Percentiles rank a stretch among this genome's conserved stretches.
Conservation (phyloP, 1,140 invertebrate species). For the Sycophila sp. region DNA sequence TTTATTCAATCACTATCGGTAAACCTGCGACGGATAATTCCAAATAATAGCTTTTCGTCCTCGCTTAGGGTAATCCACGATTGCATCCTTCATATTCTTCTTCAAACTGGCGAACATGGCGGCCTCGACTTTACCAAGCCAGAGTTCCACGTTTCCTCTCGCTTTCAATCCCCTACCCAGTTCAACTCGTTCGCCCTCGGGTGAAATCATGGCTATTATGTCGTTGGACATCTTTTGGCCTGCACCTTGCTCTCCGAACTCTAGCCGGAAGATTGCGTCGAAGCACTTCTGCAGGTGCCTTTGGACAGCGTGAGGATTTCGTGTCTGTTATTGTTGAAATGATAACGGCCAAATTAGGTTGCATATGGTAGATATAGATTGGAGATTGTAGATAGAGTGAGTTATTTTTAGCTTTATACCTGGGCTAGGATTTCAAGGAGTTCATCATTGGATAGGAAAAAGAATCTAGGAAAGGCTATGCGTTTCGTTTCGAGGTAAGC, state of each 20-base stretch:
- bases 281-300: constrained; percentile 91
- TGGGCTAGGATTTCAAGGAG: constrained; percentile 91
- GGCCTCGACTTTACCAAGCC: constrained; percentile 87
- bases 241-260: constrained; percentile 70
- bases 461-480: constrained; percentile 90
- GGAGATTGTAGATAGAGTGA: too few species aligned
- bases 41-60: constrained; percentile 73
- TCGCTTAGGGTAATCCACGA: constrained; percentile 71
- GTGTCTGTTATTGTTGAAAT: too few species aligned
- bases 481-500: constrained; percentile 88
- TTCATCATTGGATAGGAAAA: constrained; percentile 95
- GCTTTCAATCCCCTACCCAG: constrained; percentile 86
- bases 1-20: background rate
- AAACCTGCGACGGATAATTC: constrained; percentile 71
- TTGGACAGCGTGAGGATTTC: constrained; percentile 88
- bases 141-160: constrained; percentile 88
- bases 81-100: constrained; percentile 77
- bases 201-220: constrained; percentile 87
- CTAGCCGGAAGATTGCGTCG: constrained; percentile 82
- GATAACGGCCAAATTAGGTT: too few species aligned
- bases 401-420: constrained; percentile 54
- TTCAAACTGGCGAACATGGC: constrained; percentile 83
- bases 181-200: constrained; percentile 82
- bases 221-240: constrained; percentile 68
- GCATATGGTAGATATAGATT: too few species aligned